These are phyloP conservation scores for Conus ventricosus DNA, from an alignment of 1,140 invertebrate species.

Conservation along the genomic window DNA sequence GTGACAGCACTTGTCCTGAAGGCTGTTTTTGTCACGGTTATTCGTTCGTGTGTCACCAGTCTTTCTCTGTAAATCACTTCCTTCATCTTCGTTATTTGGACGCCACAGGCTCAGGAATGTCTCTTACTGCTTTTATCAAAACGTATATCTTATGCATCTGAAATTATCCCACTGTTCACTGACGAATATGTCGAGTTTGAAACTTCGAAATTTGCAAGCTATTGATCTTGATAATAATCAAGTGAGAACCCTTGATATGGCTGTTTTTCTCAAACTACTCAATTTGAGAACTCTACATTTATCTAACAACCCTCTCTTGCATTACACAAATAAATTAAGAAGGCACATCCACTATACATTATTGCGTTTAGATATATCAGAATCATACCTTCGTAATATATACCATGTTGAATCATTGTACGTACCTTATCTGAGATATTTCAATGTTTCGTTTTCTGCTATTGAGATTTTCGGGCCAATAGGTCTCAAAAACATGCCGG, in stretches of 20 bases:
- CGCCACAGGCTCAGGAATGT: slow-evolving; percentile 1
- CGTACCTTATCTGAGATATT: slow-evolving; percentile 2
- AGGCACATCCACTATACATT: not conserved
- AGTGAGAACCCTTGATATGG: not conserved
- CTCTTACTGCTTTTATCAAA: not conserved
- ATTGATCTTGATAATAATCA: slow-evolving; percentile 35
- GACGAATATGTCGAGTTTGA: not conserved
- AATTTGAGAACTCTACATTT: slow-evolving; percentile 34
- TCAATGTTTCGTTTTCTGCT: not conserved
- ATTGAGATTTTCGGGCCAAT: not conserved
- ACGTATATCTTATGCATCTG: not conserved
- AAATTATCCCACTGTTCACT: not conserved
- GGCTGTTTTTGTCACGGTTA: slow-evolving; percentile 29
- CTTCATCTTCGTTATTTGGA: not conserved
- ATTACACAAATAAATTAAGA: not conserved
- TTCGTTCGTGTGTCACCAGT: slow-evolving; percentile 7
- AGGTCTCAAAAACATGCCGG: not conserved
- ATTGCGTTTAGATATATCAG: not conserved
- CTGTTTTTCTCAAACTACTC: not conserved
- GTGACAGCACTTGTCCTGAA: slow-evolving; percentile 45
- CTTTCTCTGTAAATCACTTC: not conserved
- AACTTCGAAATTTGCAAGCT: not conserved
- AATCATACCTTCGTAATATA: not conserved
- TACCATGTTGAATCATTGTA: not conserved
- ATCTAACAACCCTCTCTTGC: not conserved